Base-by-base conservation (phyloP, 2,113 vertebrate genomes). In the Ibidorhyncha struthersii region DNA sequence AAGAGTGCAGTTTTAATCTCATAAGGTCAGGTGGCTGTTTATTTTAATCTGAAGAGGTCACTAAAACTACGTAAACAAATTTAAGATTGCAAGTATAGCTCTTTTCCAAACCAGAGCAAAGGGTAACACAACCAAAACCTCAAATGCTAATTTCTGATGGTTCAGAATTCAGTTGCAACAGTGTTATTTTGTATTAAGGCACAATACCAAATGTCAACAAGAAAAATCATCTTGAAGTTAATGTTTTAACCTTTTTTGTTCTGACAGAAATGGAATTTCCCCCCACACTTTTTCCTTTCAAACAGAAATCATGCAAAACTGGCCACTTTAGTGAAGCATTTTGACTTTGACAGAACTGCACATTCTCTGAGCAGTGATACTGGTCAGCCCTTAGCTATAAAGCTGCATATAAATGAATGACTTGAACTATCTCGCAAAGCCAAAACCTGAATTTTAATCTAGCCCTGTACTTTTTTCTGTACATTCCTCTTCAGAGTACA, bases 181-280 rank as follows among this genome's bases (percentile, higher is more conserved):
- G 25, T 77, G 32, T 70, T 81, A 66, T 88, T 95, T 80, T 95
- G 14, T 93, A 91, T 89, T 77, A 80, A 62, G 85, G 59, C 56
- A 86, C 47, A 80, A 94, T 78, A 86, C 10, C 67, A 90, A 94
- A 97, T 78, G 90, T 90, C 90, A 95, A 96, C 63, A 95, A 74
- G 89, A 84, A 90, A 93, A 95, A 86, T 89, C 67, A 86, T 47
- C 34, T 89, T 93, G 67, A 93, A 93, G 55, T 90, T 90, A 89
- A 92, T 89, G 20, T 81, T 95, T 96, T 89, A 95, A 96, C 81
- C 61, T 85, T 69, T 91, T 91, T 67, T 69, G 26, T 91, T 93
- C 52, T 61, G 72, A 43, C 4, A 14, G 62, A 94, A 79, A 82
- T 65, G 15, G 15, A 87, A 71, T 94, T 84, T 55, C 7, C 15